phyloP scores from a whole-genome alignment of 2,113 vertebrate species.

The Barnardius zonarius region DNA sequence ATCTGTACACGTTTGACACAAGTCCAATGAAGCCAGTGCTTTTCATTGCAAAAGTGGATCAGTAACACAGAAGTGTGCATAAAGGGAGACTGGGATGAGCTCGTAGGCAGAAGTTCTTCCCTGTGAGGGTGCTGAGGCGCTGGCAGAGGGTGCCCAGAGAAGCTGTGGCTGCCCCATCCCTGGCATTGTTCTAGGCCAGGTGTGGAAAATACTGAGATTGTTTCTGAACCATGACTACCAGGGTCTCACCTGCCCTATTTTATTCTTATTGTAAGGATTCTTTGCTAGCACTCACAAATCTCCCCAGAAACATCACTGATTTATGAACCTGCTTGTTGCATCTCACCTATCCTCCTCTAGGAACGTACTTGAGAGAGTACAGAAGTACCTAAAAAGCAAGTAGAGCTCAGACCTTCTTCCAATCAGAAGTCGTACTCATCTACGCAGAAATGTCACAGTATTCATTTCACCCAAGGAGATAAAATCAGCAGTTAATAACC shows the following conservation, averaged over 20 bases:
- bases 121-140: not conserved
- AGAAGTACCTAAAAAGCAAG: not conserved
- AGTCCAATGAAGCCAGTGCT: not conserved
- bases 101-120: not conserved
- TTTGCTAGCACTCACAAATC: not conserved
- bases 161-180: not conserved
- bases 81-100: not conserved
- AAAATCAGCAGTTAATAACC: not conserved
- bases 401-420: not conserved
- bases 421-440: not conserved
- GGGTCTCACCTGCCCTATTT: not conserved
- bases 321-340: not conserved
- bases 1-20: not conserved
- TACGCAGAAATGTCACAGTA: not conserved
- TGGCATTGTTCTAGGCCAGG: not conserved
- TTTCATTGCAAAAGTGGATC: not conserved
- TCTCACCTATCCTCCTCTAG: not conserved
- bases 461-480: not conserved
- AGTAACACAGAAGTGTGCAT: not conserved
- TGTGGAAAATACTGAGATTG: not conserved
- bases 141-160: not conserved
- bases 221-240: not conserved
- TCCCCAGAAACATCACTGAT: not conserved
- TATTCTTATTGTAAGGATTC: not conserved
- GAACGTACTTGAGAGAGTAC: not conserved